Evolutionary conservation across 2,888 invertebrate genomes (phyloP).

Genomic region (Crossocerus cetratus): DNA sequence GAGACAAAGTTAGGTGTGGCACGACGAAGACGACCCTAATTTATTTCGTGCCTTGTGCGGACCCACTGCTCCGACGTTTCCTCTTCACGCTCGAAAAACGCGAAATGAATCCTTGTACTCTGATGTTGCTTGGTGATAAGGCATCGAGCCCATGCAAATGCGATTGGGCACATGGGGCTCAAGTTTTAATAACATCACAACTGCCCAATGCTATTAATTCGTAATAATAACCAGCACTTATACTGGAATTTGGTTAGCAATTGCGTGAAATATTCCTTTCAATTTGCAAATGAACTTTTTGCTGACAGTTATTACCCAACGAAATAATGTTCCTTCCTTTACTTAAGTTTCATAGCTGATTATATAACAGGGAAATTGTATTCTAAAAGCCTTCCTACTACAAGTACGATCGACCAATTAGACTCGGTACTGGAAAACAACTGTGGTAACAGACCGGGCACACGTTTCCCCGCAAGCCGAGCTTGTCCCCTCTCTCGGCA

Average conservation of each 20-base stretch:
- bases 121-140: constrained; percentile 3
- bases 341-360: too few relatives aligned
- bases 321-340: too few relatives aligned
- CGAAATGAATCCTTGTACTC: constrained; percentile 16
- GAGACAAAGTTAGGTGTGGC: constrained; percentile 47
- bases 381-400: too few relatives aligned
- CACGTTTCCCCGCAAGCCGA: not conserved
- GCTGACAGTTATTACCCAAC: too few relatives aligned
- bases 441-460: not conserved
- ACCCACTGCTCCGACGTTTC: constrained; percentile 38
- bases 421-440: not conserved
- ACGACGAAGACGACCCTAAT: constrained; percentile 52
- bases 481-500: not conserved
- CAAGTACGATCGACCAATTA: too few relatives aligned
- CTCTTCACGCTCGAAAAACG: constrained; percentile 48
- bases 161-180: not conserved
- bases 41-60: constrained; percentile 29
- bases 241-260: too few relatives aligned
- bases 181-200: not conserved
- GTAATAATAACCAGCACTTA: not conserved
- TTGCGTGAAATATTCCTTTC: too few relatives aligned
- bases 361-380: too few relatives aligned
- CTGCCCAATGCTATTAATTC: not conserved
- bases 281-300: too few relatives aligned
- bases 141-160: not conserved